Conservation (phyloP, 2,113 vertebrate species). For the Xenopus tropicalis region DNA sequence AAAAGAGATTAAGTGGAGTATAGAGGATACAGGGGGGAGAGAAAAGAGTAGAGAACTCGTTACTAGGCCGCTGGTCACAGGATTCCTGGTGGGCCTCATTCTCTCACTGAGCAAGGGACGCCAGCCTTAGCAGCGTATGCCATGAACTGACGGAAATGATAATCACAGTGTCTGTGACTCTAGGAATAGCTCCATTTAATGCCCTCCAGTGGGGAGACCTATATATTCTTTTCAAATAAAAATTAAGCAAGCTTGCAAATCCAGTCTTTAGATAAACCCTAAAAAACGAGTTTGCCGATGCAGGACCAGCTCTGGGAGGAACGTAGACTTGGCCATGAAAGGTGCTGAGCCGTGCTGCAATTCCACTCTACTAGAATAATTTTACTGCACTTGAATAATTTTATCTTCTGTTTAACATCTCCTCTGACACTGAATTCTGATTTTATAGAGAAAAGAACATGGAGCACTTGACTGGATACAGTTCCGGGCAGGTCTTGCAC, state of each 20-base stretch:
- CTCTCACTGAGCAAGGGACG: too few species aligned
- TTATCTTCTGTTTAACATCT: neutral
- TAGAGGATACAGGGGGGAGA: too few species aligned
- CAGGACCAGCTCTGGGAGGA: neutral
- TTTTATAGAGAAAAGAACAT: neutral
- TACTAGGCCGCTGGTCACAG: too few species aligned
- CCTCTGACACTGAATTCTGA: neutral
- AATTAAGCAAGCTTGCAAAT: constrained; percentile 3
- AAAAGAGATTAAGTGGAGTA: too few species aligned
- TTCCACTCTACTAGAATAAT: neutral
- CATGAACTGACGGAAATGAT: too few species aligned
- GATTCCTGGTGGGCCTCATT: too few species aligned
- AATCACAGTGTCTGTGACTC: too few species aligned
- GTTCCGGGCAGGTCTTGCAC: neutral
- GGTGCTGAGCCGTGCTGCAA: neutral
- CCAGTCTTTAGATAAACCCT: neutral
- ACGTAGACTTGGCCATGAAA: constrained; percentile 1
- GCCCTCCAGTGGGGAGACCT: neutral
- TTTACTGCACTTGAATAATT: constrained; percentile 1
- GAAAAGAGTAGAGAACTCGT: too few species aligned
- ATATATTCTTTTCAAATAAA: neutral
- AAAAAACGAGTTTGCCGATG: neutral
- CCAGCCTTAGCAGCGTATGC: too few species aligned
- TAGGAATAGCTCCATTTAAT: neutral
- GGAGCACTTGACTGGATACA: neutral